Evolutionary conservation across 2,113 vertebrate species (phyloP).

Genomic region (Calidris pugnax): DNA sequence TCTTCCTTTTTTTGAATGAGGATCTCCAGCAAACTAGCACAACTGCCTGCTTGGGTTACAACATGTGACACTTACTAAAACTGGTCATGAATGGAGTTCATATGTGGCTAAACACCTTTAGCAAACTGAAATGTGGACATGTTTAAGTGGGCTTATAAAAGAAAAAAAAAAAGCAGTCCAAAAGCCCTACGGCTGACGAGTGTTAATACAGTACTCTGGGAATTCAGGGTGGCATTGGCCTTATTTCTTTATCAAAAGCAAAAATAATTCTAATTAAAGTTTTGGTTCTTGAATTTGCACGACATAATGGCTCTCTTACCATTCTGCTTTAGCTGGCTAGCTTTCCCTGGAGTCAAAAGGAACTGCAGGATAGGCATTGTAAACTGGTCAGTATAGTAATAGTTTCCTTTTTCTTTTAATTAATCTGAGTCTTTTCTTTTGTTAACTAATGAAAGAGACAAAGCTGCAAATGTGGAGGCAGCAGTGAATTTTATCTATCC

Average conservation of each 20-base stretch:
- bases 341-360: not conserved
- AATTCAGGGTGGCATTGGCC: not conserved
- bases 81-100: not conserved
- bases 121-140: not conserved
- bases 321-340: not conserved
- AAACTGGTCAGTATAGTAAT: not conserved
- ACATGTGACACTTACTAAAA: not conserved
- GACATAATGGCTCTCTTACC: not conserved
- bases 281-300: not conserved
- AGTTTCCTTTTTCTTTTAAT: not conserved
- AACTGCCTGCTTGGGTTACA: conserved; percentile 1
- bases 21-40: not conserved
- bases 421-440: not conserved
- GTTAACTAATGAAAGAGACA: not conserved
- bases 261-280: not conserved
- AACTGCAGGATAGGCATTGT: not conserved
- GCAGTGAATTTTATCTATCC: not conserved
- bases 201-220: not conserved
- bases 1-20: not conserved
- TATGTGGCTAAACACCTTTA: not conserved
- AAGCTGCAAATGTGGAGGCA: not conserved
- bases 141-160: not conserved
- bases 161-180: not conserved
- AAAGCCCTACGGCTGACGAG: not conserved
- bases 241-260: not conserved